Evolutionary conservation across 2,888 invertebrate species (phyloP), one percentile per base, ranked within the genome.

Genomic region (Arctia plantaginis): DNA sequence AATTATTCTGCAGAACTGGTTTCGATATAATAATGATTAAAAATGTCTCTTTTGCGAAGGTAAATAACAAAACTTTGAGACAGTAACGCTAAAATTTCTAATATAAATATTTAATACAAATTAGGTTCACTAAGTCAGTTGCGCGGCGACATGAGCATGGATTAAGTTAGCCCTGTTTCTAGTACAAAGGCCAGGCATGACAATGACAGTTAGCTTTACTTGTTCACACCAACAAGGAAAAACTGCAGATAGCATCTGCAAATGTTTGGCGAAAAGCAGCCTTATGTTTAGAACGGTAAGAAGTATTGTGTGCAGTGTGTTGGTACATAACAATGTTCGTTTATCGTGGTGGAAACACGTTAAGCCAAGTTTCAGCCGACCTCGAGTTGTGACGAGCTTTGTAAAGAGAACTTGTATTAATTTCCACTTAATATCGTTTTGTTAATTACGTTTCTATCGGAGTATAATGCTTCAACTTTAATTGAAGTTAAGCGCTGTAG

Each of bases 151-250:
- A 88, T 88, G 88, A 88, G 86, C 86, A 78, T 78, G 89, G 88
- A 90, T 91, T 91, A 90, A 90, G 86, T 91, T 90, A 91, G 88
- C 85, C 83, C 84, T 83, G 86, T 89, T 87, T 87, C 87, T 85
- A 88, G 86, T 87, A 91, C 88, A 90, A 91, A 91, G 89, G 87
- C 90, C 82, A 87, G 83, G 85, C 88, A 88, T 90, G 90, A 91
- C 91, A 92, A 90, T 90, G 92, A 91, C 91, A 92, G 91, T 92
- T 91, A 91, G 89, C 89, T 87, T 85, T 85, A 89, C 89, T 90
- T 89, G 90, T 90, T 89, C 86, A 82, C 85, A 85, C 81, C 82
- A 72, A 80, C 89, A 80, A 89, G 51, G 59, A 68, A 81, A 71
- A 35, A 66, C 66, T 87, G 72, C 88, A 10, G 64, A 59, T 66